These are phyloP conservation scores for Dichetophora obliterata DNA, from an alignment of 2,888 invertebrate species.

Conservation along the genomic window DNA sequence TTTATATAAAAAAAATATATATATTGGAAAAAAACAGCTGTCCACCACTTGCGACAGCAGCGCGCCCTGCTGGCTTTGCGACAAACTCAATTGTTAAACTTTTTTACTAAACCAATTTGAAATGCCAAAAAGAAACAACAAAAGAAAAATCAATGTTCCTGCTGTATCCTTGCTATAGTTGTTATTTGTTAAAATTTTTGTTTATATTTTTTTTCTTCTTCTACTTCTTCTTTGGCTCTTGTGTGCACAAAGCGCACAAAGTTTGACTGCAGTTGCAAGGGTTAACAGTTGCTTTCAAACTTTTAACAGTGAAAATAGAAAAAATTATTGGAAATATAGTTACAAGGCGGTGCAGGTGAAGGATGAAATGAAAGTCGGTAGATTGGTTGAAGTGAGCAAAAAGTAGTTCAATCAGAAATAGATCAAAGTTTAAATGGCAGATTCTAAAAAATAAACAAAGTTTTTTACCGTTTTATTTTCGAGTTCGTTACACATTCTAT, in stretches of 20 bases:
- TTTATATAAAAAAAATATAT: not conserved
- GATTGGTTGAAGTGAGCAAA: no score
- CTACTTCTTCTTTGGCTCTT: not conserved
- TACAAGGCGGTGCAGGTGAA: not conserved
- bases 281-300: conserved; percentile 7
- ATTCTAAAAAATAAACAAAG: no score
- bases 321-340: not conserved
- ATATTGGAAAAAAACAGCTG: conserved; percentile 15
- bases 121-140: not conserved
- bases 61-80: not conserved
- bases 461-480: no score
- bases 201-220: not conserved
- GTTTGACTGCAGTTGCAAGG: conserved; percentile 1
- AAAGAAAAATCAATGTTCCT: not conserved
- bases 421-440: no score
- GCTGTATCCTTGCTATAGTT: not conserved
- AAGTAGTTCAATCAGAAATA: no score
- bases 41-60: conserved; percentile 13
- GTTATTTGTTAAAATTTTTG: not conserved
- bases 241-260: not conserved
- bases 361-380: no score
- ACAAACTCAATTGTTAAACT: conserved; percentile 30
- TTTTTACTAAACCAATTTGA: conserved; percentile 30
- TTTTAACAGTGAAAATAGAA: not conserved
- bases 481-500: no score